Evolutionary conservation across 2,888 invertebrate genomes (phyloP).

Genomic region (Luperina testacea): DNA sequence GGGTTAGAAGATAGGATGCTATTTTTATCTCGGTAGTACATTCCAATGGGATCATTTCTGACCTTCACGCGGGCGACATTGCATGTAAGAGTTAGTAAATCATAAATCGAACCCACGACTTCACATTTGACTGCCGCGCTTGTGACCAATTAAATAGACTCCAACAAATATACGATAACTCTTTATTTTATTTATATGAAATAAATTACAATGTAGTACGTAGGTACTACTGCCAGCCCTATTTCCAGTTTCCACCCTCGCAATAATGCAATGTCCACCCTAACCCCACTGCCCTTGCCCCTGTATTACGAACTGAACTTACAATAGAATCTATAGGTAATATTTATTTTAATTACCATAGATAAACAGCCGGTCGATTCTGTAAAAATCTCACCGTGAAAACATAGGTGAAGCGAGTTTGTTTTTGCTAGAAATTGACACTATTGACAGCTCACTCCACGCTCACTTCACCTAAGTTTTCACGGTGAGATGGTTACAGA

Average conservation of each 20-base stretch:
- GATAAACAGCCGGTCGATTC: no score
- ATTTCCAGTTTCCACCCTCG: slow-evolving; percentile 56
- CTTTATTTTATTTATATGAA: background rate
- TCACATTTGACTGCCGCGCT: background rate
- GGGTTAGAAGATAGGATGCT: background rate
- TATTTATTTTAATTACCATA: slow-evolving; percentile 23
- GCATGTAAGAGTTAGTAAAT: background rate
- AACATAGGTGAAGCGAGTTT: no score
- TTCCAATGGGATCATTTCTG: background rate
- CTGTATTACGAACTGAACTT: slow-evolving; percentile 45
- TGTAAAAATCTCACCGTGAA: no score
- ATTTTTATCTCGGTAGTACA: background rate
- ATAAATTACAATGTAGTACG: no score
- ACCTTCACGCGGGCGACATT: background rate
- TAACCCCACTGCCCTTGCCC: slow-evolving; percentile 67
- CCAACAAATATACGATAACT: background rate
- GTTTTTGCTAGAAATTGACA: no score
- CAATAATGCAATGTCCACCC: slow-evolving; percentile 59
- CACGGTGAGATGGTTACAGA: no score
- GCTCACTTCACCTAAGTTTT: no score
- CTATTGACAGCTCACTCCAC: no score
- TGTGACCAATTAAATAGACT: background rate
- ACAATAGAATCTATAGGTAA: slow-evolving; percentile 28
- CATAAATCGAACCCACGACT: background rate
- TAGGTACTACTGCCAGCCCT: slow-evolving; percentile 51